Percentiles rank a stretch among this genome's conserved stretches.
phyloP scores from a whole-genome alignment of 2,888 invertebrate species.

The Pegoplata infirma region DNA sequence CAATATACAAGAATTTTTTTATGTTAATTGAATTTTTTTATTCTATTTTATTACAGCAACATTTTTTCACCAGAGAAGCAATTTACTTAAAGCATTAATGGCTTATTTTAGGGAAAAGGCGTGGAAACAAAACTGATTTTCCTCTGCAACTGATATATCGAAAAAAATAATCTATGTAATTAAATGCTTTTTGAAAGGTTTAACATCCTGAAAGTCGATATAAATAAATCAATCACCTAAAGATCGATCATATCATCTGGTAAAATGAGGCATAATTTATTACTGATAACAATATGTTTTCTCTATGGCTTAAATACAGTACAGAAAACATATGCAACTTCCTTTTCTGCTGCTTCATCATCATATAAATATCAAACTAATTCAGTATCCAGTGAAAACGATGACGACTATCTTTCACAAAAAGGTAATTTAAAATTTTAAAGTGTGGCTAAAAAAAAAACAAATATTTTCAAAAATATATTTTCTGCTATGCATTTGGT shows the following conservation, averaged over 20 bases:
- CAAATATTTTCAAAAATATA: too few relatives aligned
- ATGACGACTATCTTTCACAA: constrained; percentile 75
- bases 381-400: constrained; percentile 71
- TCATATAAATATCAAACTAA: constrained; percentile 60
- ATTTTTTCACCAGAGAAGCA: background rate
- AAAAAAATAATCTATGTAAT: background rate
- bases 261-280: constrained; percentile 39
- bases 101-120: constrained; percentile 10
- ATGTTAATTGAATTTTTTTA: background rate
- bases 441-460: background rate
- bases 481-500: too few relatives aligned
- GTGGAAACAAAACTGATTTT: constrained; percentile 32
- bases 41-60: background rate
- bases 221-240: background rate
- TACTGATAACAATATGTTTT: constrained; percentile 42
- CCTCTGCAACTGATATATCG: background rate
- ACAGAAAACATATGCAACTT: constrained; percentile 47
- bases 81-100: constrained; percentile 18
- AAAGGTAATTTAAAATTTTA: constrained; percentile 68
- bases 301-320: constrained; percentile 29
- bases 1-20: background rate
- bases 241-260: constrained; percentile 42
- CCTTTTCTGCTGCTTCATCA: constrained; percentile 34
- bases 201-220: constrained; percentile 8
- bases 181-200: background rate